Conservation (phyloP, 1,140 invertebrate species). For the Ephestia elutella region DNA sequence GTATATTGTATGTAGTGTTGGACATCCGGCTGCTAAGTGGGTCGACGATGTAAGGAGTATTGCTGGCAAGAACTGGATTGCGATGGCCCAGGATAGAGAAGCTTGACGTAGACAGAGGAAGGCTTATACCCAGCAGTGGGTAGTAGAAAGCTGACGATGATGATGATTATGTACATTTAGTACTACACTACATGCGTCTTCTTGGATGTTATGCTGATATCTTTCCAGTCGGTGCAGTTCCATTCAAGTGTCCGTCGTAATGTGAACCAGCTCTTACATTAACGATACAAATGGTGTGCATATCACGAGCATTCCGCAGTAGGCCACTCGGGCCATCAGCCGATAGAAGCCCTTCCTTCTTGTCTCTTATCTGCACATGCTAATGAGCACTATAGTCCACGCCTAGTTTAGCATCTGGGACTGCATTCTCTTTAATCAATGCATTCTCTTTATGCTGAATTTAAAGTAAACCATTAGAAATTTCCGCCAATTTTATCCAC, state of each 20-base stretch:
- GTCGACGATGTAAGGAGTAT: no score
- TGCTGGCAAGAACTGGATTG: no score
- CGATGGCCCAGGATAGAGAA: no score
- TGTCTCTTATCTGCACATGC: constrained; percentile 22
- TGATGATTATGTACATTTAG: no score
- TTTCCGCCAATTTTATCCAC: constrained; percentile 25
- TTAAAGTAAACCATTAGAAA: constrained; percentile 23
- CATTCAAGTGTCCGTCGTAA: background rate
- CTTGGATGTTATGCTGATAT: background rate
- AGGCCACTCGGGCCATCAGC: constrained; percentile 4
- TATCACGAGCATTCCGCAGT: constrained; percentile 11
- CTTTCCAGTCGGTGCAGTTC: background rate
- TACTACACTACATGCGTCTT: no score
- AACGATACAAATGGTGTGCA: constrained; percentile 11
- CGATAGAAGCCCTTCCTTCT: constrained; percentile 21
- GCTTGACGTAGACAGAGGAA: no score
- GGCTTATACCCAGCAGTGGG: no score
- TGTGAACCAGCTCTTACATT: background rate
- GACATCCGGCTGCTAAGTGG: no score
- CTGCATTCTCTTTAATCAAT: constrained; percentile 51
- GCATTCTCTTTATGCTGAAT: constrained; percentile 37
- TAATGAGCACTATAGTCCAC: constrained; percentile 52
- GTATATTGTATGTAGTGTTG: no score
- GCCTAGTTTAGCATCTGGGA: constrained; percentile 52
- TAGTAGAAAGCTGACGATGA: no score